Base-by-base conservation (phyloP, 2,888 invertebrate species). In the Calliscelio sp. region DNA sequence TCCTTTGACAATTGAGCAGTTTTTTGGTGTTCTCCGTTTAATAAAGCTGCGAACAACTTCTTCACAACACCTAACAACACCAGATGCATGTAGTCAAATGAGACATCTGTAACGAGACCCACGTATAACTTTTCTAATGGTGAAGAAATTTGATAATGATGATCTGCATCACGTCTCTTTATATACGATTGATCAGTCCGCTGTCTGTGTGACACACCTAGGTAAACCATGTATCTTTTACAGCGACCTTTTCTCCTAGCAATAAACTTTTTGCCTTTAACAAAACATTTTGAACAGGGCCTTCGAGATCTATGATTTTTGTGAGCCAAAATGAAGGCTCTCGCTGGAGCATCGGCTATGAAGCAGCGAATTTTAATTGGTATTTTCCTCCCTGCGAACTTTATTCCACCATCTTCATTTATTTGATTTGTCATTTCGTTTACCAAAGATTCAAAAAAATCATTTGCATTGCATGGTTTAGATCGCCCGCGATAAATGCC, bases 71-170 rank as follows among this genome's bases (percentile, higher is more conserved):
- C 66, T 32, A 66, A 18, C 20, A 66, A 32, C 3, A 66, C 66
- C n/a, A 51, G 35, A 20, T 68, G 68, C 68, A 68, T 68, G 38
- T 68, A 68, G 6, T 68, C 68, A 14, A 68, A 68, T 6, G 53
- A 53, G 5, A 38, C 68, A 16, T 68, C 38, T 5, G 22, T 14
- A 16, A 38, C 51, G 20, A 68, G 20, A 20, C 38, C 20, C 0
- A 18, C 1, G 5, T 55, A 11, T 14, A 73, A 44, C 6, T 28
- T 25, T 4, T 44, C 32, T 32, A 73, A 24, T 16, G 73, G 57
- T 8, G 57, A 55, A 25, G 57, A 18, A 6, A 16, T 41, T 25
- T 22, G 16, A 1, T 38, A 16, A 44, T 59, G 46, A 73, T 70
- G 70, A 2, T 55, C 14, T 25, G 5, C 11, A 49, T 61, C 59